phyloP scores from a whole-genome alignment of 2,888 invertebrate genomes.

The Napeogenes inachia region DNA sequence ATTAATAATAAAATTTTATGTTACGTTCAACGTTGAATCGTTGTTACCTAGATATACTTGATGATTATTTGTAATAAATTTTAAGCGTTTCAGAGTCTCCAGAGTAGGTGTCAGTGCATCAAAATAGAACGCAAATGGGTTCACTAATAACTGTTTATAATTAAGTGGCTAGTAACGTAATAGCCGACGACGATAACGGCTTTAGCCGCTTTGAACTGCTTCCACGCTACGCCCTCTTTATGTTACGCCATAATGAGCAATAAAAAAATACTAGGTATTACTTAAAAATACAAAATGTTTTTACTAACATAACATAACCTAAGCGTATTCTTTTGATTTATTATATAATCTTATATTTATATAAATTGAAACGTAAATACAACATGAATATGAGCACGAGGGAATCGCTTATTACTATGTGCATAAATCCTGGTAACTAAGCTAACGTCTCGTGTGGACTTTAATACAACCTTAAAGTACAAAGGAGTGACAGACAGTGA shows the following conservation, averaged over 20 bases:
- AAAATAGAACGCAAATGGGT: conserved; percentile 25
- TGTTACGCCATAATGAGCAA: conserved; percentile 17
- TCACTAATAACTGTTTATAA: conserved; percentile 70
- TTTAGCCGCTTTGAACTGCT: conserved; percentile 52
- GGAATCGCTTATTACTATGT: conserved; percentile 36
- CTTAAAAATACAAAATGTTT: neutral
- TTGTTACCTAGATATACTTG: no score
- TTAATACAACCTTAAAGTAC: conserved; percentile 38
- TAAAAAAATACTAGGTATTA: neutral
- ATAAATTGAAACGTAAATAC: conserved; percentile 1
- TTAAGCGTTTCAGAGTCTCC: conserved; percentile 7
- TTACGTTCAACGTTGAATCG: no score
- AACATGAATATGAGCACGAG: conserved; percentile 14
- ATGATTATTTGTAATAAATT: no score
- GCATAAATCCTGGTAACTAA: conserved; percentile 38
- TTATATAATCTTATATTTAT: neutral
- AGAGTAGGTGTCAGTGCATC: conserved; percentile 18
- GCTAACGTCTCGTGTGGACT: conserved; percentile 37
- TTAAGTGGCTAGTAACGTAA: conserved; percentile 66
- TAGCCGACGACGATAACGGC: conserved; percentile 64
- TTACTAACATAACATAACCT: no score
- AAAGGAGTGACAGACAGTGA: conserved; percentile 54
- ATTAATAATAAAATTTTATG: no score
- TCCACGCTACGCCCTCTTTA: conserved; percentile 57
- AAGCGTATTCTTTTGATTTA: no score